These are phyloP conservation scores for Malacosoma neustria DNA, from an alignment of 2,888 invertebrate species.

Conservation along the genomic window DNA sequence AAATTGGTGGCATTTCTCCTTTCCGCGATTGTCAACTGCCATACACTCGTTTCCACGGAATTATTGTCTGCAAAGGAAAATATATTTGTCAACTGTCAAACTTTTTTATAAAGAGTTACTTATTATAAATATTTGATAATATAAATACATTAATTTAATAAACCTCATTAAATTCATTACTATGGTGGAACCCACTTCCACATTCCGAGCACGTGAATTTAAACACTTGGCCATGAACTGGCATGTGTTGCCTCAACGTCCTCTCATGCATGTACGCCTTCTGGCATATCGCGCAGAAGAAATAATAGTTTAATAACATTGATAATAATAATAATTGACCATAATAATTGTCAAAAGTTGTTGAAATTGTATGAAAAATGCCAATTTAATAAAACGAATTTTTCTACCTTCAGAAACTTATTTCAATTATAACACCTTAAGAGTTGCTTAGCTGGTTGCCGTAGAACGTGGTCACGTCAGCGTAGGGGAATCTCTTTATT, in stretches of 20 bases:
- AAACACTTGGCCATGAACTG: constrained; percentile 46
- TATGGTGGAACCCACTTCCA: constrained; percentile 47
- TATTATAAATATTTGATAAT: too few species aligned
- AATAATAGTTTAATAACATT: constrained; percentile 27
- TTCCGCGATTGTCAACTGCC: constrained; percentile 41
- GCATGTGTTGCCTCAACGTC: constrained; percentile 57
- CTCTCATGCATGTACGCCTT: constrained; percentile 62
- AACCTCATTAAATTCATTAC: constrained; percentile 45
- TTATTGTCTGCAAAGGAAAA: constrained; percentile 18
- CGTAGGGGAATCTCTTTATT: too few species aligned
- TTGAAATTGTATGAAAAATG: too few species aligned
- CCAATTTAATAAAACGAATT: too few species aligned
- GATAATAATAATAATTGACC: too few species aligned
- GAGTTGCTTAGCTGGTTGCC: too few species aligned
- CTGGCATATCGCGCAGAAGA: constrained; percentile 49
- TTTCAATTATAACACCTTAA: too few species aligned
- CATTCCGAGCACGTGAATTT: constrained; percentile 51
- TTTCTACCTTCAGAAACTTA: too few species aligned
- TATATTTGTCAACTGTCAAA: too few species aligned
- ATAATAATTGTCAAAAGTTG: too few species aligned
- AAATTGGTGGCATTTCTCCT: constrained; percentile 39
- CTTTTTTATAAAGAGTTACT: too few species aligned
- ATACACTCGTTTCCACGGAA: constrained; percentile 27
- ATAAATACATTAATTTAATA: not conserved
- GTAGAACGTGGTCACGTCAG: too few species aligned